Conservation (phyloP, 1,140 invertebrate species). For the Cyclina sinensis region DNA sequence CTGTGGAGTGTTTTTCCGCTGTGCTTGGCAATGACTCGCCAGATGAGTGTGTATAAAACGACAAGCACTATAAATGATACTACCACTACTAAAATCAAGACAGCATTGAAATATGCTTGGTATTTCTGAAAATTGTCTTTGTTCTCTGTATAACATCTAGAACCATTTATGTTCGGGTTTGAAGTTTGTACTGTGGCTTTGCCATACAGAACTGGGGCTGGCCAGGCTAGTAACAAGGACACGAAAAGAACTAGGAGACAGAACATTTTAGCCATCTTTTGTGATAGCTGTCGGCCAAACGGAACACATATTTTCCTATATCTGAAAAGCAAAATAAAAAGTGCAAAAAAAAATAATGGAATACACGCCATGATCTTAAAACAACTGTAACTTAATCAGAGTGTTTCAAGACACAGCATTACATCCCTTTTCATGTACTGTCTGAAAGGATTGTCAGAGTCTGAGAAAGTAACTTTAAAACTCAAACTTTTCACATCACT, state of each 20-base stretch:
- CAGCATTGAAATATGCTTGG: constrained; percentile 62
- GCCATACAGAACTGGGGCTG: constrained; percentile 73
- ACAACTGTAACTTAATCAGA: constrained; percentile 60
- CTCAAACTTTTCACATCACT: too few relatives aligned
- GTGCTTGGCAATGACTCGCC: constrained; percentile 69
- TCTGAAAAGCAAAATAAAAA: constrained; percentile 69
- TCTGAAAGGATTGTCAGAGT: too few relatives aligned
- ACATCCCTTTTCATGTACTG: too few relatives aligned
- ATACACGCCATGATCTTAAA: constrained; percentile 34
- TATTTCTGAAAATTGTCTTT: constrained; percentile 43
- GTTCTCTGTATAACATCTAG: constrained; percentile 68
- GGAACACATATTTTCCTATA: constrained; percentile 77
- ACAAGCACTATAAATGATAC: constrained; percentile 67
- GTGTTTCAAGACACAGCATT: constrained; percentile 62
- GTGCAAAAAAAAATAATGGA: too few relatives aligned
- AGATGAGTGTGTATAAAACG: constrained; percentile 72
- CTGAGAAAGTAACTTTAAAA: too few relatives aligned
- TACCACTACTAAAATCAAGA: constrained; percentile 66
- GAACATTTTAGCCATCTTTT: constrained; percentile 57
- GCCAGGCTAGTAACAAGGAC: constrained; percentile 75
- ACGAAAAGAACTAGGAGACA: constrained; percentile 63
- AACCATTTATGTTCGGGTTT: constrained; percentile 31
- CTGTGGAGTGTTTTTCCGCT: not conserved
- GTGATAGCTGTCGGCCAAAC: constrained; percentile 61
- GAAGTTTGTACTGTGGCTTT: constrained; percentile 24